Percentiles rank a stretch among this genome's conserved stretches.
These are phyloP conservation scores for Lutjanus erythropterus DNA, from an alignment of 2,113 vertebrate species.

Conservation along the genomic window DNA sequence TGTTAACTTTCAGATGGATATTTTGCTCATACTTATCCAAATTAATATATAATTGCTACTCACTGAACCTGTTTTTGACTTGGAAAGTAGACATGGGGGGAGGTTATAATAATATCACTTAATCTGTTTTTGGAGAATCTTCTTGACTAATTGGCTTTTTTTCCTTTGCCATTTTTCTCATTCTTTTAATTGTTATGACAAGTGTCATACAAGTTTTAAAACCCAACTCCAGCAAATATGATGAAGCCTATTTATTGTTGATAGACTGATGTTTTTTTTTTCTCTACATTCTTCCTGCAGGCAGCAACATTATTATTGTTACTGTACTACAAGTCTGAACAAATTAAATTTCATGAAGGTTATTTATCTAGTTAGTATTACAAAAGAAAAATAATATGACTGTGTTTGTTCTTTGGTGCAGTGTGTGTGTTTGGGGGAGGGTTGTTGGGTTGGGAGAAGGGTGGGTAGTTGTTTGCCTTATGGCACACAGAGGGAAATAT, in stretches of 20 bases:
- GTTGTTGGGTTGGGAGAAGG: not conserved
- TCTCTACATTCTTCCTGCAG: not conserved
- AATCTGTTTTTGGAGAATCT: not conserved
- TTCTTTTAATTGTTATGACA: not conserved
- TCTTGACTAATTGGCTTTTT: constrained; percentile 5
- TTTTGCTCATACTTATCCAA: not conserved
- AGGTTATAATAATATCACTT: not conserved
- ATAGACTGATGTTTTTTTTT: not conserved
- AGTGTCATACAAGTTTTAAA: not conserved
- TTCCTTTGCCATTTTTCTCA: not conserved
- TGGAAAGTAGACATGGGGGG: not conserved
- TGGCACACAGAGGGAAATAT: not conserved
- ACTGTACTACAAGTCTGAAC: constrained; percentile 20
- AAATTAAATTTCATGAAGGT: constrained; percentile 46
- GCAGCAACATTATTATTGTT: constrained; percentile 16
- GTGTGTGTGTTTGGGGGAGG: not conserved
- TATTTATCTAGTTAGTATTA: constrained; percentile 40
- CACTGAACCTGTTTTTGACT: not conserved
- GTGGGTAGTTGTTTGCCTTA: not conserved
- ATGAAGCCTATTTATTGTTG: constrained; percentile 6
- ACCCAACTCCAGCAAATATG: not conserved
- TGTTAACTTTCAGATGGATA: not conserved
- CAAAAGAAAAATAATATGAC: constrained; percentile 24
- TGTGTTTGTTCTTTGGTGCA: constrained; percentile 2
- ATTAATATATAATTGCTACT: not conserved